These are phyloP conservation scores for Tiliacea aurago DNA, from an alignment of 2,888 invertebrate genomes.

Conservation along the genomic window DNA sequence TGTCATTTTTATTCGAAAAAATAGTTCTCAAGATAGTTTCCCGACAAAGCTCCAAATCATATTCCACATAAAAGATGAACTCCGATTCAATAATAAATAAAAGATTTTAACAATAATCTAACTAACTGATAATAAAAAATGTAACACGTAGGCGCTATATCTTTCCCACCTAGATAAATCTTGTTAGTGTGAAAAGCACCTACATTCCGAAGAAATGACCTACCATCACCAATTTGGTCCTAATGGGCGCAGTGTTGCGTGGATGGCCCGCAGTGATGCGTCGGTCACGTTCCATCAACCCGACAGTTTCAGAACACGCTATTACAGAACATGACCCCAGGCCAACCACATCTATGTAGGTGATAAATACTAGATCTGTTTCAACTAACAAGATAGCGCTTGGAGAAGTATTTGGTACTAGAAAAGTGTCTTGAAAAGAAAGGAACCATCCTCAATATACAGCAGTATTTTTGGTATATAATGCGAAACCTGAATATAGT, in stretches of 20 bases:
- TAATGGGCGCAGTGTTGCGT: conserved; percentile 63
- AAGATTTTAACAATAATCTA: background rate
- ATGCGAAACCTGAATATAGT: too few species aligned
- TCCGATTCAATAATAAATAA: background rate
- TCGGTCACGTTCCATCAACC: conserved; percentile 64
- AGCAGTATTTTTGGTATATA: too few species aligned
- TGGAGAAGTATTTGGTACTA: background rate
- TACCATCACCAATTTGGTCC: conserved; percentile 31
- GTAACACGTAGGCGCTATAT: too few species aligned
- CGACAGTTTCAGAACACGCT: conserved; percentile 47
- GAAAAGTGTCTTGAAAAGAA: background rate
- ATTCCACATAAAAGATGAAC: background rate
- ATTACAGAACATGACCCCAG: conserved; percentile 32
- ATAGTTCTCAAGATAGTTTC: background rate
- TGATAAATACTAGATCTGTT: conserved; percentile 23
- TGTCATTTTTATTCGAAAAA: background rate
- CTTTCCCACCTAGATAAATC: background rate
- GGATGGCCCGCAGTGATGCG: conserved; percentile 63
- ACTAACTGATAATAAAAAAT: too few species aligned
- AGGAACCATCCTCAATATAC: background rate
- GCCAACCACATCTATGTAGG: conserved; percentile 19
- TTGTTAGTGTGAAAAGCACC: conserved; percentile 17
- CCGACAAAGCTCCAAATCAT: background rate
- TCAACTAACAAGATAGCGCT: background rate
- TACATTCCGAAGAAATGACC: conserved; percentile 33